phyloP scores from a whole-genome alignment of 2,113 vertebrate genomes.

The cat (Felis catus) region DNA sequence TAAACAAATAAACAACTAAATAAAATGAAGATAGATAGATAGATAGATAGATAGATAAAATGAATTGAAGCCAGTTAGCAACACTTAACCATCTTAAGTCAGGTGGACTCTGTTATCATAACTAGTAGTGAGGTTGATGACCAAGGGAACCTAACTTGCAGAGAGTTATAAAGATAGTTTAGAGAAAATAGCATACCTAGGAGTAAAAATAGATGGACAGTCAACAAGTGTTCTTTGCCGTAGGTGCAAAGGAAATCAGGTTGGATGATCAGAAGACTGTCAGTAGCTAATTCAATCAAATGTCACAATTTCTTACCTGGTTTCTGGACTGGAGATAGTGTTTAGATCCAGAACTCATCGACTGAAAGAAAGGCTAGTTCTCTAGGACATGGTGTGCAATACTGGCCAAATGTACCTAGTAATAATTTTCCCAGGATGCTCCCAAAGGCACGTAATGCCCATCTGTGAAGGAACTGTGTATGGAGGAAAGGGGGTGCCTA shows the following conservation, averaged over 20 bases:
- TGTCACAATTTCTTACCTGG: background rate
- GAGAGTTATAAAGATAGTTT: background rate
- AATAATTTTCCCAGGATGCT: background rate
- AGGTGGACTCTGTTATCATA: background rate
- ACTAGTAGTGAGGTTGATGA: background rate
- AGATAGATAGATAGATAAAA: too few species aligned
- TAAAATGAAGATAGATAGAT: too few species aligned
- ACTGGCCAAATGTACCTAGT: background rate
- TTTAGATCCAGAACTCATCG: background rate
- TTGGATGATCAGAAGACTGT: background rate
- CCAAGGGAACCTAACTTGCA: too few species aligned
- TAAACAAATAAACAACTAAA: too few species aligned
- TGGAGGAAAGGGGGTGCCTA: background rate
- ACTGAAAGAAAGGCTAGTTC: background rate
- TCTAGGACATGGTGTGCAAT: background rate
- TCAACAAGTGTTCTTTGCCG: background rate
- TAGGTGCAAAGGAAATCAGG: background rate
- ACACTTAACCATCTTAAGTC: background rate
- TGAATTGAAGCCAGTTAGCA: background rate
- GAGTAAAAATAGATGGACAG: background rate
- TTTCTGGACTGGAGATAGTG: background rate
- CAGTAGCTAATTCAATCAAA: background rate
- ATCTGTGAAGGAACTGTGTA: background rate
- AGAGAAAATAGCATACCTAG: background rate
- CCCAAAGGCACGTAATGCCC: background rate